Evolutionary conservation across 2,888 invertebrate species (phyloP), one percentile per base, ranked within the genome.

Genomic region (Idaea aversata): DNA sequence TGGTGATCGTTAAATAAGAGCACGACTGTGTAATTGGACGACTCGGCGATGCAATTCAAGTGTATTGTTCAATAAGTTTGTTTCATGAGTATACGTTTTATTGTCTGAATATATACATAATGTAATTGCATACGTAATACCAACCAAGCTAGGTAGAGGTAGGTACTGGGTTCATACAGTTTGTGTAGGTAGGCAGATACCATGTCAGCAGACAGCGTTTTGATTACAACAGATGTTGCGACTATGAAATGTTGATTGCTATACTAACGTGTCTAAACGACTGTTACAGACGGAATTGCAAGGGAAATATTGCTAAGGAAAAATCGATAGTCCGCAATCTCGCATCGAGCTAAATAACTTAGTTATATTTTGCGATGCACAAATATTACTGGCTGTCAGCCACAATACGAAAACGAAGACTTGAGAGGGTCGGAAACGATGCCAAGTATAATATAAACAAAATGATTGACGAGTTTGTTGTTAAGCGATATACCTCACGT

Each of bases 401-500:
- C 86, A 88, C 81, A 79, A 84, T 82, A 79, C 72, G 67, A 75
- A 81, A 81, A 84, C 81, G 80, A 83, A 82, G 79, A 84, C 79
- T 80, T 66, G 71, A 72, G 72, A 72, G 70, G 6, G 58, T 78
- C 70, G 82, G 81, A 81, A 85, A 77, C 83, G 82, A 84, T 88
- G 89, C 89, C 90, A 90, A 90, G 77, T 86, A 84, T 86, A 87
- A 86, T 78, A 79, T 83, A 83, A 81, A 76, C 77, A 74, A 68
- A 72, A 82, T 83, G 80, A 84, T 83, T 82, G 79, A 85, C 85
- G 80, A 82, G 79, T 81, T 78, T 80, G 84, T 86, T 86, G 85
- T 81, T 87, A 87, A 78, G 83, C 82, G 74, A 71, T 77, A 73
- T 75, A 71, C 72, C 72, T 71, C 71, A 78, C 77, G 73, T 76